phyloP scores from a whole-genome alignment of 2,888 invertebrate species.

The Andrena trimmerana region DNA sequence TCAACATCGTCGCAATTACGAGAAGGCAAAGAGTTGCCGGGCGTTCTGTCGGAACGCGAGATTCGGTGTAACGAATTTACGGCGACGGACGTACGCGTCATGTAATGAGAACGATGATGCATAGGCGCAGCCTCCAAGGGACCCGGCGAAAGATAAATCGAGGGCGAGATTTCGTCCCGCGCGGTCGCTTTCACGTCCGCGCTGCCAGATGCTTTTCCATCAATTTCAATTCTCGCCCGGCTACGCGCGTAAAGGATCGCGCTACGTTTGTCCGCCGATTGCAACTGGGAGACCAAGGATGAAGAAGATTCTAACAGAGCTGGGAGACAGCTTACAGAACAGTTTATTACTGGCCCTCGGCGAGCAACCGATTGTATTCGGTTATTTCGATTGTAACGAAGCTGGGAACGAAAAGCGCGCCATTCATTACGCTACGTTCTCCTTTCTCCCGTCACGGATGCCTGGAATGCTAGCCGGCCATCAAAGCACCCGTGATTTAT shows the following conservation, averaged over 20 bases:
- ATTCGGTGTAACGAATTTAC: conserved; percentile 37
- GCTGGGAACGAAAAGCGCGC: background rate
- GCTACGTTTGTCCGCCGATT: background rate
- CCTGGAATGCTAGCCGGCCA: too few species aligned
- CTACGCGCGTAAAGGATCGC: background rate
- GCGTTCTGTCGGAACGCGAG: background rate
- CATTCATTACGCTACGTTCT: background rate
- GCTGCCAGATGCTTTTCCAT: background rate
- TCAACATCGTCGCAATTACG: conserved; percentile 38
- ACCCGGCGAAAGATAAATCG: conserved; percentile 51
- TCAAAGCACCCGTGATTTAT: conserved; percentile 49
- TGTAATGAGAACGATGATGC: conserved; percentile 33
- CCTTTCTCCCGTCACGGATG: background rate
- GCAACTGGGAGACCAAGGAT: too few species aligned
- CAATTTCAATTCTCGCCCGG: background rate
- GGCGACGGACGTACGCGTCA: conserved; percentile 11
- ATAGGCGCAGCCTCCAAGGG: conserved; percentile 9
- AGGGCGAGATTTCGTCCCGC: conserved; percentile 25
- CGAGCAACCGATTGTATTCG: too few species aligned
- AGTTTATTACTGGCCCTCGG: too few species aligned
- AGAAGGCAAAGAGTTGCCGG: background rate
- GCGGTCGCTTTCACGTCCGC: background rate
- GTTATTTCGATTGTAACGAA: too few species aligned
- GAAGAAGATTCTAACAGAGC: background rate
- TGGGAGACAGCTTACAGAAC: too few species aligned